These are phyloP conservation scores for Athalia circularis DNA, from an alignment of 2,888 invertebrate species.

Conservation along the genomic window DNA sequence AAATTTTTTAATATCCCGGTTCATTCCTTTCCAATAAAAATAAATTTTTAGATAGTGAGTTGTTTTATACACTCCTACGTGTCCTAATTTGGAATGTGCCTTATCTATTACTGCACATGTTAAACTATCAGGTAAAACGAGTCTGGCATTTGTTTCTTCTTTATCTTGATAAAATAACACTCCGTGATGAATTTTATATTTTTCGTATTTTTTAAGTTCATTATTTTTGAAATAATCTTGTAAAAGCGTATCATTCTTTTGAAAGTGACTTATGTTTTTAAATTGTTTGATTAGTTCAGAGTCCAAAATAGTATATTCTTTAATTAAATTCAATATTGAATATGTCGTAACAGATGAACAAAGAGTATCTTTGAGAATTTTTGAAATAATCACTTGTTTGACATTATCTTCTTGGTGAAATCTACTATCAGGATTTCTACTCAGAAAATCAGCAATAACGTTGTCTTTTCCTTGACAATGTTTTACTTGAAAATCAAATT, in stretches of 20 bases:
- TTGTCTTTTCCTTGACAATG: too few species aligned
- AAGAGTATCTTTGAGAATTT: not conserved
- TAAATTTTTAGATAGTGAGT: slow-evolving; percentile 24
- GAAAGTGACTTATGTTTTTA: too few species aligned
- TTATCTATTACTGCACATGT: not conserved
- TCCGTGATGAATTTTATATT: not conserved
- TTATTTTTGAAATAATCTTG: not conserved
- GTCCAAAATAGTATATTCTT: too few species aligned
- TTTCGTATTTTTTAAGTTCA: too few species aligned
- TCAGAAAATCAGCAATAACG: too few species aligned
- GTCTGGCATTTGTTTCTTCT: not conserved
- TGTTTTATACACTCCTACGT: slow-evolving; percentile 44
- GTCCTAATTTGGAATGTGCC: slow-evolving; percentile 33
- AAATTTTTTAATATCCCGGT: slow-evolving; percentile 29
- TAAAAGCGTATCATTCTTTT: not conserved
- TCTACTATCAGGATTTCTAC: slow-evolving; percentile 48
- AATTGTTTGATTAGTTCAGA: too few species aligned
- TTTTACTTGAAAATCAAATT: slow-evolving; percentile 59
- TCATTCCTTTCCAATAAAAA: slow-evolving; percentile 47
- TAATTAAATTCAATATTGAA: too few species aligned
- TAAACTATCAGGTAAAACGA: too few species aligned
- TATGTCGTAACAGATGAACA: too few species aligned
- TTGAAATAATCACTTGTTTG: slow-evolving; percentile 24
- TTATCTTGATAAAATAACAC: not conserved
- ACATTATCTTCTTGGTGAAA: slow-evolving; percentile 9